Evolutionary conservation across 2,888 invertebrate genomes (phyloP), one percentile per base, ranked within the genome.

Genomic region (Stenoptilia bipunctidactyla): DNA sequence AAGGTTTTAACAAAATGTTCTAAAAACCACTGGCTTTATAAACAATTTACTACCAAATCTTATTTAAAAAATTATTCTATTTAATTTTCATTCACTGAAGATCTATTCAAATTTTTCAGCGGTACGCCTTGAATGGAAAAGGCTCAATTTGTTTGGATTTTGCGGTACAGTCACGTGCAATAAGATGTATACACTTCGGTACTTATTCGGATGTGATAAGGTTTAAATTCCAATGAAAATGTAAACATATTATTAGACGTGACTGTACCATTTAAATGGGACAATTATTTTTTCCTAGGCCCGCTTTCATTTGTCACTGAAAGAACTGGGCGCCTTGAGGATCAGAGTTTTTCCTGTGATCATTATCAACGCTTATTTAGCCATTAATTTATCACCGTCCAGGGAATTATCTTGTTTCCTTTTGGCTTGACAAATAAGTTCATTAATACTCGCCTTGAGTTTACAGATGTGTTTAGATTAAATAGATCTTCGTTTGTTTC

Each of bases 371-470:
- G 66, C 58, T 75, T 77, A 75, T 75, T 75, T 72, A 65, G 61
- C 72, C 71, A 70, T 70, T 76, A 74, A 80, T 82, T 76, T 71
- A 62, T 77, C 76, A 70, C 61, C 72, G 74, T 75, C 72, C 55
- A 43, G 56, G 56, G 63, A 71, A 74, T 76, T 72, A 69, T 70
- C 66, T 59, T 61, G 60, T 58, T 56, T 55, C 53, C 51, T 52
- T 47, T 47, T 38, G 44, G 8, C 6, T 34, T 14, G 34, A 13
- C 34, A 14, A 34, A 34, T 13, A 34, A 34, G 34, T 38, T 39
- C 36, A 36, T 34, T 34, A 12, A 14, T 34, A 8, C 14, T 13
- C 30, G n/a, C 3, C n/a, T 3, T n/a, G n/a, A 12, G 30, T 20
- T 20, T 20, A 8, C 20, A 20, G 8, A 20, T 20, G 20, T 20